These are phyloP conservation scores for Porites divaricata DNA, from an alignment of 92 coral and sea anemone genomes.

Conservation along the genomic window DNA sequence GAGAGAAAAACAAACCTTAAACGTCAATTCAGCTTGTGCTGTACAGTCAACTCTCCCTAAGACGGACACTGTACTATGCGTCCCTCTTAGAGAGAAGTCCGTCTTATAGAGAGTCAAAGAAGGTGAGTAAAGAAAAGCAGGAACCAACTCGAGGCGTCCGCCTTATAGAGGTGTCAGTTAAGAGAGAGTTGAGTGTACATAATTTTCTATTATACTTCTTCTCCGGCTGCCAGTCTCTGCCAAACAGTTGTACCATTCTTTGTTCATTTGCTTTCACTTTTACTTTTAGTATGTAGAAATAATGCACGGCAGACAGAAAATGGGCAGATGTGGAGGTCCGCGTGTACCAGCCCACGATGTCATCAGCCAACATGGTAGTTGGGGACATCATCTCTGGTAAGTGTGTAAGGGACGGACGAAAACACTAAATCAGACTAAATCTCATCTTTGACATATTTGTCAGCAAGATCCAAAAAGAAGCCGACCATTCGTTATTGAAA, in stretches of 20 bases:
- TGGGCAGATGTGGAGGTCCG: slow-evolving; percentile 26
- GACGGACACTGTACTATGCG: no score
- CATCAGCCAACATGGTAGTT: slow-evolving; percentile 38
- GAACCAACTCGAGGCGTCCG: no score
- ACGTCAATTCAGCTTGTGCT: no score
- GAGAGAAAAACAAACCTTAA: slow-evolving; percentile 19
- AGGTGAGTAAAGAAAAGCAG: no score
- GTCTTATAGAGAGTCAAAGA: no score
- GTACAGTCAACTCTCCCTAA: no score
- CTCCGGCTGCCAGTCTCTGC: slow-evolving; percentile 11
- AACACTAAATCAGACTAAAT: slow-evolving; percentile 12
- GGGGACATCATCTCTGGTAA: slow-evolving; percentile 28
- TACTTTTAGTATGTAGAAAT: slow-evolving; percentile 22
- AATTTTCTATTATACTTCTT: neutral
- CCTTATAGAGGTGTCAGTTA: no score
- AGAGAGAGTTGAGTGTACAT: no score
- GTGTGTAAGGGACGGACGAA: slow-evolving; percentile 19
- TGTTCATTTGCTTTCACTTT: slow-evolving; percentile 20
- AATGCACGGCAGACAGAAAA: slow-evolving; percentile 13
- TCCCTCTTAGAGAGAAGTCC: no score
- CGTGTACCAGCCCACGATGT: slow-evolving; percentile 35
- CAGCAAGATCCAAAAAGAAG: slow-evolving; percentile 25
- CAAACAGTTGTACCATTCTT: slow-evolving; percentile 30
- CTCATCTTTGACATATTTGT: slow-evolving; percentile 16
- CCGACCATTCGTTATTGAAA: slow-evolving; percentile 21